Evolutionary conservation across 1,140 invertebrate genomes (phyloP), one percentile per base, ranked within the genome.

Genomic region (Zaprionus kolodkinae): DNA sequence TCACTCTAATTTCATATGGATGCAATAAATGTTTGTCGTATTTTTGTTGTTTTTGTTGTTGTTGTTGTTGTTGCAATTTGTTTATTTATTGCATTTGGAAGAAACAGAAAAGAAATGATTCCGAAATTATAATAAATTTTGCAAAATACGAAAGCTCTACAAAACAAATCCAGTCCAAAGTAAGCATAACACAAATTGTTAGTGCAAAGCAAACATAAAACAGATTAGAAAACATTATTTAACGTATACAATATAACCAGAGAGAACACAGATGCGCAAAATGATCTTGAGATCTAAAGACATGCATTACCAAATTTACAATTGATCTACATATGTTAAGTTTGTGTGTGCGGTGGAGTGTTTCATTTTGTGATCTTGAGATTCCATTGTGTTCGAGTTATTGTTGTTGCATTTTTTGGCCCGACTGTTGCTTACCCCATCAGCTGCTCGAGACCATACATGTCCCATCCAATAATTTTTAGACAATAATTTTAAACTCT

Each of bases 1-100:
- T 92, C 91, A 80, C 80, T 91, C 91, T 92, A 78, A 61, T 78
- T 72, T 27, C 43, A 76, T 67, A 72, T 85, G 65, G 68, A 65
- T 84, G 43, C 65, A 71, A 65, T 72, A 72, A 72, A 79, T 83
- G 56, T 72, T 84, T 25, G 36, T 62, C 54, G 36, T 64, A 27
- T 38, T 66, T 45, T 21, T 64, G 35, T 57, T 64, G 35, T 57
- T 70, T 33, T 69, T 66, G 50, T 61, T 45, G n/a, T 56, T 64
- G 35, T 57, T 70, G 40, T 69, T 66, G 50, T 61, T 45, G n/a
- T 56, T 13, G 59, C 15, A 17, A n/a, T 67, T 62, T 61, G 21
- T 45, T 60, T 61, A 15, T 50, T 60, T n/a, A 62, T 69, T 75
- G 61, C 72, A 77, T 12, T 81, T 79, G 86, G 81, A 89, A 89